Evolutionary conservation across 2,113 vertebrate species (phyloP).

Genomic region (Bucco capensis): DNA sequence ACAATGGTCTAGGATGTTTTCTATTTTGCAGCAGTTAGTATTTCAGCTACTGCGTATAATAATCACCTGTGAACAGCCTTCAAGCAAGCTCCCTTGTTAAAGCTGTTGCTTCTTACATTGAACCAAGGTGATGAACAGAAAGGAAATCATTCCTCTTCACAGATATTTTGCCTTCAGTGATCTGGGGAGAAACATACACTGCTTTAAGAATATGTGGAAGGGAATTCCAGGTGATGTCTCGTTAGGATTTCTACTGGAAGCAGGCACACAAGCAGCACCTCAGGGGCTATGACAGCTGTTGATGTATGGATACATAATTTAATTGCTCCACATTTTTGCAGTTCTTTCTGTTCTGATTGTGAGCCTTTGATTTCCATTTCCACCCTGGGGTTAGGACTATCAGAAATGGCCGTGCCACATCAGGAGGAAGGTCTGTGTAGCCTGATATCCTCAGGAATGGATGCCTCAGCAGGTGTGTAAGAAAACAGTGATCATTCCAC

Average conservation of each 20-base stretch:
- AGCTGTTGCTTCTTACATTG: not conserved
- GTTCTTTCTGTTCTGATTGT: not conserved
- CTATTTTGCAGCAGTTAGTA: not conserved
- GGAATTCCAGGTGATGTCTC: not conserved
- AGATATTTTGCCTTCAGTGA: not conserved
- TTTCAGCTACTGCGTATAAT: not conserved
- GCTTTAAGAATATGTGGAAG: not conserved
- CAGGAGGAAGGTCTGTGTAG: not conserved
- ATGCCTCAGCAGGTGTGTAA: not conserved
- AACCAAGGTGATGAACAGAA: not conserved
- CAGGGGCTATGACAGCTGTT: not conserved
- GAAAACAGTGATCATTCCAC: not conserved
- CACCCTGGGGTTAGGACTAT: not conserved
- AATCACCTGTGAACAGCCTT: not conserved
- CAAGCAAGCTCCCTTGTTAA: not conserved
- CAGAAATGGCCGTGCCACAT: not conserved
- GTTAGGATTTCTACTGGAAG: not conserved
- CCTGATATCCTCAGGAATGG: not conserved
- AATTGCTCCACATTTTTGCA: not conserved
- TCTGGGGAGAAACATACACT: not conserved
- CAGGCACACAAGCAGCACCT: not conserved
- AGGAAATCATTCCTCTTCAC: not conserved
- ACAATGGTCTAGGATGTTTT: not conserved
- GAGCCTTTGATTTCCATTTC: constrained; percentile 11
- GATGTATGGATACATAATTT: not conserved